These are phyloP conservation scores for Heliconius cydno DNA, from an alignment of 2,888 invertebrate genomes.

Conservation along the genomic window DNA sequence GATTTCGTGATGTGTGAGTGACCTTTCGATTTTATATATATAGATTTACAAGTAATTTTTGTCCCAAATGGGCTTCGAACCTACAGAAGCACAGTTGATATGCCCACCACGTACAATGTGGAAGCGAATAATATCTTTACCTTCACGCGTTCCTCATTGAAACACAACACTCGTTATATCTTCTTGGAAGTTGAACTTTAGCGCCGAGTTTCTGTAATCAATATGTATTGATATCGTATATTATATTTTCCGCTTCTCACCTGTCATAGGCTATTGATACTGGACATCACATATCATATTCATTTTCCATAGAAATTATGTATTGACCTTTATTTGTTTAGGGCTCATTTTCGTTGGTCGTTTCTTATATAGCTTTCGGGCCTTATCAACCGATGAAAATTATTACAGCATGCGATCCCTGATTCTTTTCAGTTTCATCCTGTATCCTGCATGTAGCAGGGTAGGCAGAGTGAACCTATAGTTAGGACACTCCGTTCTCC, in stretches of 20 bases:
- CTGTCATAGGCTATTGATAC: constrained; percentile 29
- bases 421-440: too few relatives aligned
- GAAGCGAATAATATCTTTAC: constrained; percentile 3
- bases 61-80: background rate
- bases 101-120: background rate
- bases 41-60: background rate
- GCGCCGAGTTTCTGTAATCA: constrained; percentile 42
- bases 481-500: too few relatives aligned
- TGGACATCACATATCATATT: constrained; percentile 20
- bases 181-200: constrained; percentile 29
- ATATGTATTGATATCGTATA: constrained; percentile 37
- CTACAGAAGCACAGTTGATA: background rate
- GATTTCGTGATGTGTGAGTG: too few relatives aligned
- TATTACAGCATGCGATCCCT: too few relatives aligned
- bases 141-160: constrained; percentile 36
- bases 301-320: constrained; percentile 6
- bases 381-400: too few relatives aligned
- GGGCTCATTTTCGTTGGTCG: background rate
- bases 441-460: too few relatives aligned
- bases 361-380: too few relatives aligned
- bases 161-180: constrained; percentile 36
- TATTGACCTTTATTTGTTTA: background rate
- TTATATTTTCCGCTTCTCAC: constrained; percentile 44
- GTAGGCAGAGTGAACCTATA: too few relatives aligned
- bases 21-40: too few relatives aligned